Percentiles rank a stretch among this genome's conserved stretches.
Conservation (phyloP, 2,888 invertebrate genomes). For the Molorchus minor region DNA sequence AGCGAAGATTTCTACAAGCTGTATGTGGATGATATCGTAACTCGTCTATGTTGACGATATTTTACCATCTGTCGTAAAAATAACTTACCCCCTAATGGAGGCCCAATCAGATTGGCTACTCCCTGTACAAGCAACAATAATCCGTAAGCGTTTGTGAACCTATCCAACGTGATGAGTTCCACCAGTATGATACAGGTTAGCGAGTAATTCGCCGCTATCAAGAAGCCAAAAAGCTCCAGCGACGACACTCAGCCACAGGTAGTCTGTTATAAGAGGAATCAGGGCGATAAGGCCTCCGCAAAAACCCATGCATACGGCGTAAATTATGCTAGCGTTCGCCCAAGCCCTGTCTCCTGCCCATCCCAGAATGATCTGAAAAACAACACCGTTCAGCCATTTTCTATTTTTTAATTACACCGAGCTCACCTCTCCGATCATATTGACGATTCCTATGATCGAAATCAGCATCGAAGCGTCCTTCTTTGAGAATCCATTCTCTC, state of each 20-base stretch:
- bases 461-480: conserved; percentile 83
- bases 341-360: conserved; percentile 86
- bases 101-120: conserved; percentile 87
- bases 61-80: no score
- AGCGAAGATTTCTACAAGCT: no score
- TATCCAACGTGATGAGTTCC: conserved; percentile 87
- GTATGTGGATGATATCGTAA: no score
- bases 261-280: conserved; percentile 70
- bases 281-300: conserved; percentile 75
- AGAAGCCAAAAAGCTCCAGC: conserved; percentile 87
- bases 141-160: conserved; percentile 92
- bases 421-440: conserved; percentile 87
- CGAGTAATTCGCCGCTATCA: conserved; percentile 92
- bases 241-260: conserved; percentile 69
- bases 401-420: neutral
- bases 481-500: conserved; percentile 73
- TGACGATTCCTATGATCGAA: conserved; percentile 86
- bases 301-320: conserved; percentile 80
- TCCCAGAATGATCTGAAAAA: conserved; percentile 78
- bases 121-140: conserved; percentile 88
- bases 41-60: neutral
- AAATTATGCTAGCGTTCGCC: conserved; percentile 80
- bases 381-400: conserved; percentile 25
- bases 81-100: conserved; percentile 92
- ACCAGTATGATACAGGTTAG: conserved; percentile 91